phyloP scores from a whole-genome alignment of 2,888 invertebrate species.

The Aleiodes leptofemur region DNA sequence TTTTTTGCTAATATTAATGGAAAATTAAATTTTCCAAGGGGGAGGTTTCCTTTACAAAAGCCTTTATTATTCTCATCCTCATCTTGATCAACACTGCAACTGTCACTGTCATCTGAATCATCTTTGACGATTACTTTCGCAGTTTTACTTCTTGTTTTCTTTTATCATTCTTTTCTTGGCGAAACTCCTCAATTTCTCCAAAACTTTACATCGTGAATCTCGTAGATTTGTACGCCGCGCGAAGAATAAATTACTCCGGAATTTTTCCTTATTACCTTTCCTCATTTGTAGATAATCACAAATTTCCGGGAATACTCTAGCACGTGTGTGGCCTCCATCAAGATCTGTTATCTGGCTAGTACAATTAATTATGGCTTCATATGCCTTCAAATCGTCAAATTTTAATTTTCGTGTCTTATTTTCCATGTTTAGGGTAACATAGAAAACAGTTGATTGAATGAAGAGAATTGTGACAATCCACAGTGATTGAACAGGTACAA shows the following conservation, averaged over 20 bases:
- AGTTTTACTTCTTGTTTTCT: neutral
- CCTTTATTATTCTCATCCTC: too few relatives aligned
- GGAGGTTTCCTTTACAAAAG: too few relatives aligned
- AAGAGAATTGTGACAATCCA: too few relatives aligned
- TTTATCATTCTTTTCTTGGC: neutral
- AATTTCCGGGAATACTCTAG: conserved; percentile 9
- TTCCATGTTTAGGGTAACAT: too few relatives aligned
- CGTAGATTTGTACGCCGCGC: conserved; percentile 4
- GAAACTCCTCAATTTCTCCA: neutral
- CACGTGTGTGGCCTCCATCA: neutral
- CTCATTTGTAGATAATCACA: conserved; percentile 18
- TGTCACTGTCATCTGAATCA: too few relatives aligned
- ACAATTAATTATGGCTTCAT: conserved; percentile 23
- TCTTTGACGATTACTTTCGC: too few relatives aligned
- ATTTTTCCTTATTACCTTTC: neutral
- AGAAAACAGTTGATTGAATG: too few relatives aligned
- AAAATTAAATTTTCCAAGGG: too few relatives aligned
- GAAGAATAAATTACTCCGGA: conserved; percentile 31
- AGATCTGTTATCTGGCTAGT: neutral
- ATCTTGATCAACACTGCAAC: too few relatives aligned
- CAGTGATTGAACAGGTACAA: too few relatives aligned
- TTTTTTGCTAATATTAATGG: too few relatives aligned
- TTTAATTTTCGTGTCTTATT: neutral
- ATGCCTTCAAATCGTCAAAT: neutral
- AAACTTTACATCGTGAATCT: conserved; percentile 8